Conservation (phyloP, 2,888 invertebrate genomes). For the Apamea crenata region DNA sequence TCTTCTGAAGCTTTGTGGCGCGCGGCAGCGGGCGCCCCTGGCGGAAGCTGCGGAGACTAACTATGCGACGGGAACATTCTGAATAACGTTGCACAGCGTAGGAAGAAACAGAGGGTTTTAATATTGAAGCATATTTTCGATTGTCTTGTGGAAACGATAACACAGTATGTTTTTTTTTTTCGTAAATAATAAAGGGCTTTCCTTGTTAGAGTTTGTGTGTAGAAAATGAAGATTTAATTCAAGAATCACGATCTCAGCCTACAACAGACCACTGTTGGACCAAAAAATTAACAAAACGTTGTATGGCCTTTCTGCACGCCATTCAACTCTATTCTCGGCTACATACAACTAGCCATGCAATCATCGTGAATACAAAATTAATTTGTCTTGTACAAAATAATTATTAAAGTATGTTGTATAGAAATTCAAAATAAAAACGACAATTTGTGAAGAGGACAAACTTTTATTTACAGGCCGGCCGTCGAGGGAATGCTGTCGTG, state of each 20-base stretch:
- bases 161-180: not conserved
- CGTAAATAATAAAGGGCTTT: no score
- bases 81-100: slow-evolving; percentile 74
- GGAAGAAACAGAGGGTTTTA: slow-evolving; percentile 52
- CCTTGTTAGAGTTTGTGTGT: not conserved
- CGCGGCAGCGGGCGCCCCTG: slow-evolving; percentile 61
- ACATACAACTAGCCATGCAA: not conserved
- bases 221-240: not conserved
- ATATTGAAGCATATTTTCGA: not conserved
- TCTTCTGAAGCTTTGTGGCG: slow-evolving; percentile 72
- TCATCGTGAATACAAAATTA: not conserved
- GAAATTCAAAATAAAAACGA: not conserved
- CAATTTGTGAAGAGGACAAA: not conserved
- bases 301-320: not conserved
- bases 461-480: not conserved
- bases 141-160: not conserved
- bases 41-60: slow-evolving; percentile 77
- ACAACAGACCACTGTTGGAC: not conserved
- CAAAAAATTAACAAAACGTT: not conserved
- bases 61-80: slow-evolving; percentile 78
- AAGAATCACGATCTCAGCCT: not conserved
- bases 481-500: not conserved
- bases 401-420: not conserved
- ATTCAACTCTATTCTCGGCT: no score
- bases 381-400: not conserved